phyloP scores from a whole-genome alignment of 2,113 vertebrate genomes.

The Dolichallabes microphthalmus region DNA sequence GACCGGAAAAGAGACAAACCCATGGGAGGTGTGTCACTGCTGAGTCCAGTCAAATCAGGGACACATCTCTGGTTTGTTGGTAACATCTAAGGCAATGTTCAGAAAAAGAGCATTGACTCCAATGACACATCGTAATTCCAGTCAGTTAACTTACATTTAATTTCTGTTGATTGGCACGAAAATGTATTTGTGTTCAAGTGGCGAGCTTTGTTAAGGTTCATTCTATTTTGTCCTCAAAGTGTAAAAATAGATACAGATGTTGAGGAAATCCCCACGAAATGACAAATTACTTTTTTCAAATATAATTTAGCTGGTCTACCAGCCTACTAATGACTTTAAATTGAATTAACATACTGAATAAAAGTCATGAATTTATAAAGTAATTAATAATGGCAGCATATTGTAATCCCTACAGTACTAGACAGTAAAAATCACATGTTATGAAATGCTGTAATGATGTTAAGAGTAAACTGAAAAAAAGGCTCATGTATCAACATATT shows the following conservation, averaged over 20 bases:
- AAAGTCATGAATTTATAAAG: not conserved
- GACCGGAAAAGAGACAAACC: slow-evolving; percentile 58
- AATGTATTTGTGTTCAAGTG: not conserved
- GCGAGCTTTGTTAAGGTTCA: not conserved
- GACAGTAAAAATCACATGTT: not conserved
- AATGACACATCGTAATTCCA: not conserved
- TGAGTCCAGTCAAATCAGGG: slow-evolving; percentile 57
- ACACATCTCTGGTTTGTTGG: slow-evolving; percentile 44
- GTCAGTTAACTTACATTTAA: not conserved
- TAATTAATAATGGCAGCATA: not conserved
- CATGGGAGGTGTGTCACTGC: slow-evolving; percentile 66
- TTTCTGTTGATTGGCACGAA: not conserved
- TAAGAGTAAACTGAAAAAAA: no score
- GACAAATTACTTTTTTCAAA: not conserved
- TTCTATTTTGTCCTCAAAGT: not conserved
- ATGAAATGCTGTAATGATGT: not conserved
- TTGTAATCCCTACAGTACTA: not conserved
- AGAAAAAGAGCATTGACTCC: not conserved
- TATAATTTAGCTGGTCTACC: no score
- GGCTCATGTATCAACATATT: no score
- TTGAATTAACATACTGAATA: not conserved
- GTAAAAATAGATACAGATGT: not conserved
- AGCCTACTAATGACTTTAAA: not conserved
- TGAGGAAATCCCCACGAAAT: not conserved
- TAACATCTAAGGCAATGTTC: slow-evolving; percentile 62